Evolutionary conservation across 2,113 vertebrate species (phyloP).

Genomic region (Salvator merianae): DNA sequence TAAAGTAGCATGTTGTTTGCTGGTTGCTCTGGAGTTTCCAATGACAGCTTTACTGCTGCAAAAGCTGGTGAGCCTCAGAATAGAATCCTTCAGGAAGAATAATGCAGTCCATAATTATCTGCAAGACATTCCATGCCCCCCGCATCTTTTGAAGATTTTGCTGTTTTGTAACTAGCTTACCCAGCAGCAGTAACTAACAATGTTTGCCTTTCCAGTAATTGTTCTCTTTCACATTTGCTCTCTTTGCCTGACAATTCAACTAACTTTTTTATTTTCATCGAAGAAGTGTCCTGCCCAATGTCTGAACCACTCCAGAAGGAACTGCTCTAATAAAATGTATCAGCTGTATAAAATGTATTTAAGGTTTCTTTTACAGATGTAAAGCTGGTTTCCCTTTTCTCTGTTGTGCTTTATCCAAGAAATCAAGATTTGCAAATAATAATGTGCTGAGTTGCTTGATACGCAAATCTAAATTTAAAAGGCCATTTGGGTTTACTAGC

Average conservation of each 20-base stretch:
- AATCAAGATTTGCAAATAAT: constrained; percentile 18
- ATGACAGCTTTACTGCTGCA: background rate
- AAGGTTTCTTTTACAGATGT: background rate
- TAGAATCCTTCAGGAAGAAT: background rate
- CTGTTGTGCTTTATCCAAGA: constrained; percentile 13
- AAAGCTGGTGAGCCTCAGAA: background rate
- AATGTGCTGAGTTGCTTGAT: background rate
- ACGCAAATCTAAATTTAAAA: constrained; percentile 13
- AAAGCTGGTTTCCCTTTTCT: constrained; percentile 9
- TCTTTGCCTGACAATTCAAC: background rate
- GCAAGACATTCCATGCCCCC: background rate
- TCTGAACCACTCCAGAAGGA: background rate
- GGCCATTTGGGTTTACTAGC: background rate
- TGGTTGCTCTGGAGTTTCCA: background rate
- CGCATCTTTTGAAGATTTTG: background rate
- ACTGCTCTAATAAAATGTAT: background rate
- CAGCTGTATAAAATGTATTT: background rate
- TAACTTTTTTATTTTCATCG: background rate
- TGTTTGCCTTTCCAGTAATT: background rate
- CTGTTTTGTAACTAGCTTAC: background rate
- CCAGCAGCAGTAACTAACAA: background rate
- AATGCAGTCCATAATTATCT: background rate
- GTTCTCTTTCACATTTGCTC: background rate
- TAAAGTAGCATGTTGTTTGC: background rate
- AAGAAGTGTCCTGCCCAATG: background rate